Base-by-base conservation (phyloP, 2,888 invertebrate species). In the Thalpophila matura region DNA sequence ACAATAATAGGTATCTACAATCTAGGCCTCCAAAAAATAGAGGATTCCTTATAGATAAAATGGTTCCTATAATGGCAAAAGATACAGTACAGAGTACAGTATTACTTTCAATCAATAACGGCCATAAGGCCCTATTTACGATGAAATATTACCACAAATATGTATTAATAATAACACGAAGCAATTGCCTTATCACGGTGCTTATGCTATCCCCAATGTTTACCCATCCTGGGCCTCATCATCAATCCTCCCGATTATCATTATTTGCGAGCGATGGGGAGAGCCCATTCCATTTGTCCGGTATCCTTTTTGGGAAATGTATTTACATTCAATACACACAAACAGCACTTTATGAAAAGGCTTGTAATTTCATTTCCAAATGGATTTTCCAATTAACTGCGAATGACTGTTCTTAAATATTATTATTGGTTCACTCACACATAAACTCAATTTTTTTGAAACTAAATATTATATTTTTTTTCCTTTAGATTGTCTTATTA, bases 401-500 rank as follows among this genome's bases (percentile, higher is more conserved):
- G 4, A 35, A 57, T 43, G 12, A 31, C 42, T n/a, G n/a, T n/a
- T 42, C 4, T 37, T 35, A 22, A 10, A 18, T 43, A 18, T 62
- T n/a, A n/a, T n/a, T n/a, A n/a, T 12, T 37, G 10, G 7, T 64
- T 35, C 35, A 49, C 4, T 0, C 7, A 49, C 10, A 24, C 37
- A 16, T 18, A 10, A 46, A 9, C 45, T 31, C 2, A 38, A 31
- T 37, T 54, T 20, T 16, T 45, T 12, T 33, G 12, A 31, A 6
- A 20, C 26, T 33, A 4, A 26, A 40, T 27, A 40, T 29, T 4
- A n/a, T 24, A 18, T 7, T 31, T 16, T 27, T 29, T 14, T 67
- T 42, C 20, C 12, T 14, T 31, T 27, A 60, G 18, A 37, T 47
- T 55, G 38, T 74, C 47, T 47, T 55, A 62, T 70, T 65, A 74